These are phyloP conservation scores for Sebastes reedi DNA, from an alignment of 2,797 vertebrate genomes.

Conservation along the genomic window DNA sequence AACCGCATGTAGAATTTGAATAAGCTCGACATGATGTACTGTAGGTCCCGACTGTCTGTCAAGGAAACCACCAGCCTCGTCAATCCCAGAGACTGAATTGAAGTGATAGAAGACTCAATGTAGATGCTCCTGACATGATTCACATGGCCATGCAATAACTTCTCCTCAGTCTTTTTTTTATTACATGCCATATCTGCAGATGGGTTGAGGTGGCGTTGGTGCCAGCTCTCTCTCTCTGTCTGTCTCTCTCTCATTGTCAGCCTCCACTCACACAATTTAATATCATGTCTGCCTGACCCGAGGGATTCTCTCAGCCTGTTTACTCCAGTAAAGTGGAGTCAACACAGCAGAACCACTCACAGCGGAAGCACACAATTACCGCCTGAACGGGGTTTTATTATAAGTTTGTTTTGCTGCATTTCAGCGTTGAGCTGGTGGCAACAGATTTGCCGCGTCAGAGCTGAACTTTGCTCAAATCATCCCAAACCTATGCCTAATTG, in stretches of 20 bases:
- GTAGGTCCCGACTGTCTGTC: neutral
- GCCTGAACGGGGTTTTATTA: conserved; percentile 50
- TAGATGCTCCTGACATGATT: conserved; percentile 49
- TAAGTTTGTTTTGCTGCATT: conserved; percentile 50
- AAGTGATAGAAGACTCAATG: conserved; percentile 14
- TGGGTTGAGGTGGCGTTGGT: conserved; percentile 20
- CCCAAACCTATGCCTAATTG: conserved; percentile 53
- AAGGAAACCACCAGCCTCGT: neutral
- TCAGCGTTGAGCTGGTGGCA: neutral
- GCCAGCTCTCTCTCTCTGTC: neutral
- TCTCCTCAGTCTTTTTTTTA: conserved; percentile 30
- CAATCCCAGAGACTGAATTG: conserved; percentile 7
- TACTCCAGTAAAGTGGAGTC: conserved; percentile 53
- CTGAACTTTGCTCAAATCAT: conserved; percentile 43
- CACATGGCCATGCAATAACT: conserved; percentile 44
- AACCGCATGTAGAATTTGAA: neutral
- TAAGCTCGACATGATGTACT: neutral
- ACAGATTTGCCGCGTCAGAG: conserved; percentile 22
- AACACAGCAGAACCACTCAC: conserved; percentile 59
- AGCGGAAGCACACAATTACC: conserved; percentile 49
- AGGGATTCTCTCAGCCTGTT: conserved; percentile 49
- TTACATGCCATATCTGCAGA: conserved; percentile 54
- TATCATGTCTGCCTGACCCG: conserved; percentile 58
- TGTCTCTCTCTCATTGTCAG: conserved; percentile 38
- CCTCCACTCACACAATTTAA: conserved; percentile 50